phyloP scores from a whole-genome alignment of 2,888 invertebrate genomes.

The Odontothrips loti region DNA sequence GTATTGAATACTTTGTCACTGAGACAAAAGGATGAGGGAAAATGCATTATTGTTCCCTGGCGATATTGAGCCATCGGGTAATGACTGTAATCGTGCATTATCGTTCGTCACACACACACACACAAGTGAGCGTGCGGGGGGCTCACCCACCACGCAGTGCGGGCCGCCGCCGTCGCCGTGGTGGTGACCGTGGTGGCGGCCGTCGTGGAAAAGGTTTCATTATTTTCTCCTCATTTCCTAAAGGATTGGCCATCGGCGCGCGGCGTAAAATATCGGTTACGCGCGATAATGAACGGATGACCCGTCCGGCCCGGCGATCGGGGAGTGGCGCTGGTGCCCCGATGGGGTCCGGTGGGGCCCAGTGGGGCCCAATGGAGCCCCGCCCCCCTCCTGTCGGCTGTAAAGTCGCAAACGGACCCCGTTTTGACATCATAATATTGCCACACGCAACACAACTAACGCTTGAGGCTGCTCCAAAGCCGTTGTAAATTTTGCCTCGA shows the following conservation, averaged over 20 bases:
- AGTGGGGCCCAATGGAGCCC: not conserved
- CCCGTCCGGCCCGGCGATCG: not conserved
- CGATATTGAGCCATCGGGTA: constrained; percentile 22
- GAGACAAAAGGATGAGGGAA: not conserved
- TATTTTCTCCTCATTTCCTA: not conserved
- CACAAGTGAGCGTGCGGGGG: not conserved
- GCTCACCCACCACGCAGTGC: constrained; percentile 4
- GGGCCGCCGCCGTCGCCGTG: not conserved
- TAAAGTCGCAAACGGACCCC: constrained; percentile 16
- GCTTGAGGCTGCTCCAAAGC: not conserved
- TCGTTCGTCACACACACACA: not conserved
- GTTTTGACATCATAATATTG: constrained; percentile 12
- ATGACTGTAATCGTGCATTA: constrained; percentile 23
- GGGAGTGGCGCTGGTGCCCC: not conserved
- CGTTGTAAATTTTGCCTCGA: constrained; percentile 19
- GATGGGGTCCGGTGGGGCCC: no score
- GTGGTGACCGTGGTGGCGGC: not conserved
- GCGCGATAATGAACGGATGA: constrained; percentile 11
- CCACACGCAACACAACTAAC: constrained; percentile 2
- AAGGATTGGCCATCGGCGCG: constrained; percentile 3
- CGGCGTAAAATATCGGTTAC: constrained; percentile 12
- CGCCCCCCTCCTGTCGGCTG: not conserved
- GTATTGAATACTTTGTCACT: constrained; percentile 16
- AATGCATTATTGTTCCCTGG: not conserved
- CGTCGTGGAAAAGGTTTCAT: not conserved